These are phyloP conservation scores for Drosophila nigromelanica DNA, from an alignment of 1,140 invertebrate genomes.

Conservation along the genomic window DNA sequence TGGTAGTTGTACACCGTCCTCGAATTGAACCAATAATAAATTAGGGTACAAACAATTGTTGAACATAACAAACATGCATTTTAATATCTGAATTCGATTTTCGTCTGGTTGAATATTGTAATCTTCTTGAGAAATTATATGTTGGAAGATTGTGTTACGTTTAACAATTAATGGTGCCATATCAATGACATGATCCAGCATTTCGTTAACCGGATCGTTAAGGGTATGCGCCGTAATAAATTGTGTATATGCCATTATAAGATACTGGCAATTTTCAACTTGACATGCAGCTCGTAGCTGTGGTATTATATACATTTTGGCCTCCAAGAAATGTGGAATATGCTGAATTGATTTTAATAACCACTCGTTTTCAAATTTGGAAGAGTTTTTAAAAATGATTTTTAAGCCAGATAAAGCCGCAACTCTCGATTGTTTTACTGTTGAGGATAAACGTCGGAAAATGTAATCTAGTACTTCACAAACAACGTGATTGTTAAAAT, in stretches of 20 bases:
- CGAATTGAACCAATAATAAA: conserved; percentile 92
- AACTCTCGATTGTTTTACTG: conserved; percentile 89
- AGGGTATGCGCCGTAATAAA: conserved; percentile 92
- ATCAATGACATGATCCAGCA: conserved; percentile 89
- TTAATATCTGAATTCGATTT: conserved; percentile 90
- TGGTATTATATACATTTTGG: conserved; percentile 88
- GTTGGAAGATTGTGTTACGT: conserved; percentile 93
- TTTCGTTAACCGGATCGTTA: conserved; percentile 87
- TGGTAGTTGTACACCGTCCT: conserved; percentile 91
- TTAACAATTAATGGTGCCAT: conserved; percentile 96
- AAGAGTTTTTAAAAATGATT: conserved; percentile 85
- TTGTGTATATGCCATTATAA: conserved; percentile 95
- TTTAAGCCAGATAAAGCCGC: conserved; percentile 90
- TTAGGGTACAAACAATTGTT: conserved; percentile 86
- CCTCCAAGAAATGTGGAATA: conserved; percentile 89
- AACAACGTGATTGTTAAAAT: conserved; percentile 86
- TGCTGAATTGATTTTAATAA: conserved; percentile 90
- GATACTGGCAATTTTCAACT: conserved; percentile 93
- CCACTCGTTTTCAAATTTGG: conserved; percentile 87
- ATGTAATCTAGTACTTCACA: conserved; percentile 97
- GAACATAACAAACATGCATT: conserved; percentile 83
- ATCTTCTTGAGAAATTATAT: conserved; percentile 87
- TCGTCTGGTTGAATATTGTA: conserved; percentile 85
- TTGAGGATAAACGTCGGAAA: conserved; percentile 92
- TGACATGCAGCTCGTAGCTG: conserved; percentile 93